Base-by-base conservation (phyloP, 1,140 invertebrate genomes). In the Drosophila sechellia region DNA sequence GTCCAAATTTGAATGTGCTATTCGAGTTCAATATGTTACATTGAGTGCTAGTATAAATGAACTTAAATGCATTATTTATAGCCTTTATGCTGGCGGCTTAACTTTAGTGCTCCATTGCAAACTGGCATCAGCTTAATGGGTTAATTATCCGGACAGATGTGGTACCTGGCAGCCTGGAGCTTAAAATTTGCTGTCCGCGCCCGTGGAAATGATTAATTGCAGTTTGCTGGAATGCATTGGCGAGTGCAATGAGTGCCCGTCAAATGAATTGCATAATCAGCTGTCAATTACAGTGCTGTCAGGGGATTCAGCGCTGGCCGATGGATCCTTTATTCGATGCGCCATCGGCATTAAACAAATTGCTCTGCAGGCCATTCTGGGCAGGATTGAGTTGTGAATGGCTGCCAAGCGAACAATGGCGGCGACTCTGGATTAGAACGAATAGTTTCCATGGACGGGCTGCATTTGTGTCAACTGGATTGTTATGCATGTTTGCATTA, bases 391-490 rank as follows among this genome's bases (percentile, higher is more conserved):
- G 52, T 65, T 48, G 40, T 72, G 77, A 84, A 80, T 79, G 61
- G 45, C 27, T 77, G 78, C 48, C 74, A 70, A 54, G 69, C 55
- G 56, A 65, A 70, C 73, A 81, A 65, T 64, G 69, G 35, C 31
- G 31, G 31, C 6, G 31, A 31, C 15, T 52, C 10, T 46, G 63
- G 72, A 81, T 50, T 64, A 66, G 48, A 60, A 42, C 25, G 43
- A 64, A 65, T 59, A 45, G 34, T 48, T 56, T 15, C 50, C 49
- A 35, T 55, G 64, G 49, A 42, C 15, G 42, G 35, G 50, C 53
- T 81, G 78, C 68, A 81, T 87, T 83, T 87, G 84, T 87, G 84
- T 87, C 84, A 83, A 89, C 79, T 89, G 63, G 61, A 40, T 83
- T 89, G 84, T 79, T 77, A 85, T 79, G 81, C 65, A 72, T 84